Percentiles rank a stretch among this genome's conserved stretches.
Evolutionary conservation across 1,140 invertebrate species (phyloP).

Genomic region (Argopecten irradians): DNA sequence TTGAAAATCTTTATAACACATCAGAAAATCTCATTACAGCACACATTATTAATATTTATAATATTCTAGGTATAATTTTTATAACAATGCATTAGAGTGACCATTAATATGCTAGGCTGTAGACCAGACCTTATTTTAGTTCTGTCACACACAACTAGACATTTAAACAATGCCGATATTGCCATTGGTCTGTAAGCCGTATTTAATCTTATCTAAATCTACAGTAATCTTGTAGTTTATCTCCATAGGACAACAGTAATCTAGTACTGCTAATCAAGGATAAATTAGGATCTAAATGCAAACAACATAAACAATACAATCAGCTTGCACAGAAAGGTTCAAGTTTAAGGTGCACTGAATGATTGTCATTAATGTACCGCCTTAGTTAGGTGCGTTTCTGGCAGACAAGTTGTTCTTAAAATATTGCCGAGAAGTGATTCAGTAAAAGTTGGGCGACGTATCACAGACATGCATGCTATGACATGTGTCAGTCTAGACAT

Average conservation of each 20-base stretch:
- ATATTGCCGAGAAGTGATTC: background rate
- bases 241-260: background rate
- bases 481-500: background rate
- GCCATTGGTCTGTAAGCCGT: background rate
- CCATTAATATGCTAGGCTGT: background rate
- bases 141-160: background rate
- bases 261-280: background rate
- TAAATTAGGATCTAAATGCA: background rate
- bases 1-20: background rate
- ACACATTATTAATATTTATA: background rate
- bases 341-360: background rate
- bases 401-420: background rate
- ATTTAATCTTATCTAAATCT: background rate
- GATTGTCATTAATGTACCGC: background rate
- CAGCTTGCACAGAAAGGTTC: background rate
- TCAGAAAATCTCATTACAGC: background rate
- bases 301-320: too few relatives aligned
- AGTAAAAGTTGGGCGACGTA: background rate
- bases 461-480: constrained; percentile 9
- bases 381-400: background rate
- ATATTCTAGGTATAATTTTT: too few relatives aligned
- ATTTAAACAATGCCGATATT: background rate
- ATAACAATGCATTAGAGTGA: too few relatives aligned
- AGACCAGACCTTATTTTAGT: background rate
- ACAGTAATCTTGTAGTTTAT: background rate